These are phyloP conservation scores for Trypoxylus dichotomus DNA, from an alignment of 1,140 invertebrate species.

Conservation along the genomic window DNA sequence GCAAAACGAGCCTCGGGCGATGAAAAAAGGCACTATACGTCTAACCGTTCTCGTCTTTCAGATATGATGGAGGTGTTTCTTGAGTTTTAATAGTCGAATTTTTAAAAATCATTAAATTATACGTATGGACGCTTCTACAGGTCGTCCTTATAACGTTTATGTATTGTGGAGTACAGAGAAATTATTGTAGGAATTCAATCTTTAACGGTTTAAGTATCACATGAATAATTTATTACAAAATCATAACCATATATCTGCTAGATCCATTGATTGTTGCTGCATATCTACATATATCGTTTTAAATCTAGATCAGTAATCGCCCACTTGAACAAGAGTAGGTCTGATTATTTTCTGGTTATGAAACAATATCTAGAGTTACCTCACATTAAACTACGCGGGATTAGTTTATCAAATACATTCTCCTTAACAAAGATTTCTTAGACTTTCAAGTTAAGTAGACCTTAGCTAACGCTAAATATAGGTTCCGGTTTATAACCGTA, in stretches of 20 bases:
- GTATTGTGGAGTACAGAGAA: neutral
- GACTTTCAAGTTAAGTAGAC: too few species aligned
- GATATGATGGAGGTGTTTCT: constrained; percentile 17
- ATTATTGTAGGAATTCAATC: neutral
- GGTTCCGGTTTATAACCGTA: too few species aligned
- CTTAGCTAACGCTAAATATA: too few species aligned
- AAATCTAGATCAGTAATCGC: neutral
- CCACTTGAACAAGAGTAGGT: neutral
- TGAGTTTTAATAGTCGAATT: constrained; percentile 16
- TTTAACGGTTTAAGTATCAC: neutral
- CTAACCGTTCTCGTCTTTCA: neutral
- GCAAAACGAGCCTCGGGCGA: neutral
- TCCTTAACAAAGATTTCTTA: too few species aligned
- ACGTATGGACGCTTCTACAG: neutral
- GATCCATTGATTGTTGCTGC: neutral
- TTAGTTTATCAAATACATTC: too few species aligned
- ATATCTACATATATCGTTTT: neutral
- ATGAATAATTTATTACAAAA: neutral
- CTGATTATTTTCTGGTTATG: neutral
- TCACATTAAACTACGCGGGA: too few species aligned
- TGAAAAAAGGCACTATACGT: neutral
- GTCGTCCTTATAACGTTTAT: neutral
- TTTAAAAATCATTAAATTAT: constrained; percentile 20
- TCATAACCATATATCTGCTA: neutral
- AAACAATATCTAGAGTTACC: too few species aligned